These are phyloP conservation scores for Euzetes globulus DNA, from an alignment of 2,888 invertebrate genomes.

Conservation along the genomic window DNA sequence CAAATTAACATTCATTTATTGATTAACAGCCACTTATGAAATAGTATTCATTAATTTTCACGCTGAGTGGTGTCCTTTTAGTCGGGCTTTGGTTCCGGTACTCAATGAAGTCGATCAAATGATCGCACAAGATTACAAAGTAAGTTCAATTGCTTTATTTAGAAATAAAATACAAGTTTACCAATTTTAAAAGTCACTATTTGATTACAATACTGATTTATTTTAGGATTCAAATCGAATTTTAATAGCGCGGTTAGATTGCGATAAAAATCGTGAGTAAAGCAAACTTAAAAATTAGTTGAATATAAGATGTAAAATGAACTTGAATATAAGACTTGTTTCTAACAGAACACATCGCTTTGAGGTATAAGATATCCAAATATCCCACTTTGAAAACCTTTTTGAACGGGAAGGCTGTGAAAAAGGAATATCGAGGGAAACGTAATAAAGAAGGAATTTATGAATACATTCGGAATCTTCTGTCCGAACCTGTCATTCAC, in stretches of 20 bases:
- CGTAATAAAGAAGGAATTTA: constrained; percentile 83
- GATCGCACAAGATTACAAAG: constrained; percentile 62
- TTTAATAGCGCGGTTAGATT: constrained; percentile 92
- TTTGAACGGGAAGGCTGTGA: constrained; percentile 75
- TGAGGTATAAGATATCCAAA: constrained; percentile 84
- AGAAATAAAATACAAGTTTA: too few relatives aligned
- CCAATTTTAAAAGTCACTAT: too few relatives aligned
- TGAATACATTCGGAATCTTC: constrained; percentile 76
- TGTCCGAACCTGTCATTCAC: constrained; percentile 78
- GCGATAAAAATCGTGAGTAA: constrained; percentile 73
- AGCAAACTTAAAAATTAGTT: too few relatives aligned
- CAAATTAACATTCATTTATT: neutral
- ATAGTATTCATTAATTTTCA: constrained; percentile 97
- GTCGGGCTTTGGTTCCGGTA: constrained; percentile 88
- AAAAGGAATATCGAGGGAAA: constrained; percentile 79
- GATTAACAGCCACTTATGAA: constrained; percentile 73
- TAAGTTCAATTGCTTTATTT: neutral
- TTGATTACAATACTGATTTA: constrained; percentile 45
- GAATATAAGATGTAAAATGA: too few relatives aligned
- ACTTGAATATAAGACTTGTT: neutral
- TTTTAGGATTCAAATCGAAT: constrained; percentile 60
- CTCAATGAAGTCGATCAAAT: constrained; percentile 91
- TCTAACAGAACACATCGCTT: neutral
- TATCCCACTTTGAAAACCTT: constrained; percentile 96
- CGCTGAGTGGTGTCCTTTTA: constrained; percentile 99